Percentiles rank a stretch among this genome's conserved stretches.
phyloP scores from a whole-genome alignment of 2,113 vertebrate genomes.

The Chionodraco myersi region DNA sequence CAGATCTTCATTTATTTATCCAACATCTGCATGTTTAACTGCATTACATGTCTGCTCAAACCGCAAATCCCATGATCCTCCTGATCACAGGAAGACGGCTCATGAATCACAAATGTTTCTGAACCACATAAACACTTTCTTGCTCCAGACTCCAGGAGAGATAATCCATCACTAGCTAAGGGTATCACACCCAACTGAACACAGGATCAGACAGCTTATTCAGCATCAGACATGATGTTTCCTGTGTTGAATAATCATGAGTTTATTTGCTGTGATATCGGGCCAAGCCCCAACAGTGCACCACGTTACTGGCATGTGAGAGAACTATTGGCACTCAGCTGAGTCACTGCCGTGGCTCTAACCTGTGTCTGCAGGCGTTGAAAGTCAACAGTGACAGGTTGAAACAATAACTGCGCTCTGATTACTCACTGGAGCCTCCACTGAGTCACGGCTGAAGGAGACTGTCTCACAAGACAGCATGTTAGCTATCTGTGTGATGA shows the following conservation, averaged over 20 bases:
- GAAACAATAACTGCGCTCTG: slow-evolving; percentile 72
- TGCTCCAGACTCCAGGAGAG: slow-evolving; percentile 24
- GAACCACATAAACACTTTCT: slow-evolving; percentile 46
- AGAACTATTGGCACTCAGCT: slow-evolving; percentile 53
- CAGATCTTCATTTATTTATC: slow-evolving; percentile 54
- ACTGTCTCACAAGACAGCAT: slow-evolving; percentile 66
- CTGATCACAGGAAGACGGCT: slow-evolving; percentile 23
- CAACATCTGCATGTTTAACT: slow-evolving; percentile 30
- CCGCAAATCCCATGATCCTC: not conserved
- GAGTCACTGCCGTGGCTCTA: slow-evolving; percentile 68
- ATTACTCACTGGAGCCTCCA: slow-evolving; percentile 79
- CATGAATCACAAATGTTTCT: slow-evolving; percentile 47
- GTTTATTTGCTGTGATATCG: slow-evolving; percentile 34
- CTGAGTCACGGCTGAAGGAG: slow-evolving; percentile 78
- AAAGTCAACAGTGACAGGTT: slow-evolving; percentile 73
- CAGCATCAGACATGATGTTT: slow-evolving; percentile 25
- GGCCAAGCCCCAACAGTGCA: slow-evolving; percentile 25
- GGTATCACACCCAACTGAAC: slow-evolving; percentile 23
- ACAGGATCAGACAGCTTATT: slow-evolving; percentile 36
- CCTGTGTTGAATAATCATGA: slow-evolving; percentile 45
- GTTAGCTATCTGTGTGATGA: slow-evolving; percentile 24
- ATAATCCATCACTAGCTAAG: slow-evolving; percentile 7
- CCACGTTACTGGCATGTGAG: slow-evolving; percentile 63
- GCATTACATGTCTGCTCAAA: slow-evolving; percentile 39
- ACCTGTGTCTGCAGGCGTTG: slow-evolving; percentile 76